phyloP scores from a whole-genome alignment of 2,797 vertebrate species.

The Falco berigora region DNA sequence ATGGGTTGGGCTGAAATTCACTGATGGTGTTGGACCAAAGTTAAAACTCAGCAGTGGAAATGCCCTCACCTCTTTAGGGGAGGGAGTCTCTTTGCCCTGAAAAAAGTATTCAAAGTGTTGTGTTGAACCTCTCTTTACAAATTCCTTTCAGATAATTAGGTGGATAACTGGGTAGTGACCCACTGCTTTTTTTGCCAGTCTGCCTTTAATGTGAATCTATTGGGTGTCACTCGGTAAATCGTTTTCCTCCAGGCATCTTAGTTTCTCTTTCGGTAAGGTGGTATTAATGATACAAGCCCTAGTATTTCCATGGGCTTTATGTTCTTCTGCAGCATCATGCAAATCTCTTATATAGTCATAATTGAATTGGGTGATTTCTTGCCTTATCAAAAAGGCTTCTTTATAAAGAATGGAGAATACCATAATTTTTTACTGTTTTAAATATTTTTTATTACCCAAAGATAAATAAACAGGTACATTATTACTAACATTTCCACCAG shows the following conservation, averaged over 20 bases:
- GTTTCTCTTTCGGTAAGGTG: neutral
- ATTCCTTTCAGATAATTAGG: neutral
- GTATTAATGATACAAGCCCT: neutral
- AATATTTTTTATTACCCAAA: neutral
- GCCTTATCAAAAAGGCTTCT: neutral
- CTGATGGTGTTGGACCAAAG: rapidly evolving
- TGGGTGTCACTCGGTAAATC: neutral
- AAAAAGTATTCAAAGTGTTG: neutral
- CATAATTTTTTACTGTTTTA: neutral
- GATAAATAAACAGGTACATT: slow-evolving; percentile 9
- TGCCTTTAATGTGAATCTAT: neutral
- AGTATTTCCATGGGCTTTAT: neutral
- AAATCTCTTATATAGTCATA: neutral
- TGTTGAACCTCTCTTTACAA: neutral
- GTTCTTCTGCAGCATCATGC: neutral
- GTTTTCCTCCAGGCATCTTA: neutral
- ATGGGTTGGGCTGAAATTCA: neutral
- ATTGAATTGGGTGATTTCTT: neutral
- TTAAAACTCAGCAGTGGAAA: neutral
- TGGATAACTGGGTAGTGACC: neutral
- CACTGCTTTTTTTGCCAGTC: neutral
- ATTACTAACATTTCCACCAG: neutral
- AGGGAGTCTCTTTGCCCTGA: neutral
- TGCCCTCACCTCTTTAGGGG: rapidly evolving
- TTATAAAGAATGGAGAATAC: neutral